These are phyloP conservation scores for Pseudorhombus dupliciocellatus DNA, from an alignment of 2,113 vertebrate species.

Conservation along the genomic window DNA sequence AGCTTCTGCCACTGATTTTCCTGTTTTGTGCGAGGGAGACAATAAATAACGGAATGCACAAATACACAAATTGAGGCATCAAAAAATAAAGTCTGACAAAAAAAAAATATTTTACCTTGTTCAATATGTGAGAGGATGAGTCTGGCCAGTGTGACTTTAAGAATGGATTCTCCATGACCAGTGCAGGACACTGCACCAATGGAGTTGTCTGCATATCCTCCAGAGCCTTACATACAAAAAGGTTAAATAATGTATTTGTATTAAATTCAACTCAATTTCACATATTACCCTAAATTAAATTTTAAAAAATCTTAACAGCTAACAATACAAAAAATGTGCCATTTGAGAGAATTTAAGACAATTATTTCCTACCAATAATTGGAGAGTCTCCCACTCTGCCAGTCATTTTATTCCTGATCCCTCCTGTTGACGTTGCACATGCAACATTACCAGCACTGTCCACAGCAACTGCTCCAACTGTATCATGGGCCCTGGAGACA, in stretches of 20 bases:
- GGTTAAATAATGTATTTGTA: slow-evolving; percentile 41
- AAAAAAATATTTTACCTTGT: slow-evolving; percentile 73
- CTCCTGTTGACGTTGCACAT: slow-evolving; percentile 83
- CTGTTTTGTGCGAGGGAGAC: slow-evolving; percentile 37
- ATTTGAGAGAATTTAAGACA: neutral
- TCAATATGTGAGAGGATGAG: slow-evolving; percentile 76
- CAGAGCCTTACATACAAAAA: slow-evolving; percentile 63
- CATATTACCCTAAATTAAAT: neutral
- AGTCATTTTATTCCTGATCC: slow-evolving; percentile 84
- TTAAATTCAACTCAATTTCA: neutral
- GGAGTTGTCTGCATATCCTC: slow-evolving; percentile 75
- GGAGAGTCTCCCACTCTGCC: slow-evolving; percentile 87
- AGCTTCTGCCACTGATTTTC: slow-evolving; percentile 63
- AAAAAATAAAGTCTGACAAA: neutral
- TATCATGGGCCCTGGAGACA: slow-evolving; percentile 80
- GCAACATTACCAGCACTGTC: slow-evolving; percentile 81
- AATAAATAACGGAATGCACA: neutral
- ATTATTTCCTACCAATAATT: slow-evolving; percentile 76
- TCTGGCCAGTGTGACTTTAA: slow-evolving; percentile 78
- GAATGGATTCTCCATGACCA: slow-evolving; percentile 77
- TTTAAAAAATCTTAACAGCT: neutral
- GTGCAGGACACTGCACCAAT: slow-evolving; percentile 77
- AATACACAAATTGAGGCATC: neutral
- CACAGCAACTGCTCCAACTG: slow-evolving; percentile 78
- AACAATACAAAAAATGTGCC: neutral